Conservation (phyloP, 30 jellyfish, hydroid and myxozoan species). For the Pseudorhiza aurosa region DNA sequence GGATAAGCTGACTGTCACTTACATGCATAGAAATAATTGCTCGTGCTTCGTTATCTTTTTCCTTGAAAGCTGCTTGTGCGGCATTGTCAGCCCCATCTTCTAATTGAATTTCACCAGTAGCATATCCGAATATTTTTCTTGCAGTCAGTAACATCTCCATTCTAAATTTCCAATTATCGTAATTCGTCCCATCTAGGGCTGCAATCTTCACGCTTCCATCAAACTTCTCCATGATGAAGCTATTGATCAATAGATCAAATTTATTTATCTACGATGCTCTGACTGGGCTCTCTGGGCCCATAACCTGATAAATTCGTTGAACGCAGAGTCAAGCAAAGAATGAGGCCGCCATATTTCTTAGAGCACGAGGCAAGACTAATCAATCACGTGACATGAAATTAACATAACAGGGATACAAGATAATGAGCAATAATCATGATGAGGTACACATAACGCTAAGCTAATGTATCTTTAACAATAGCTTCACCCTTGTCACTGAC, state of each 20-base stretch:
- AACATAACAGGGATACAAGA: no score
- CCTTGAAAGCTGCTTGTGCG: conserved; percentile 14
- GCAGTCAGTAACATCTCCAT: conserved; percentile 37
- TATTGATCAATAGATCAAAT: no score
- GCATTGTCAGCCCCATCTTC: conserved; percentile 1
- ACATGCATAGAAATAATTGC: conserved; percentile 35
- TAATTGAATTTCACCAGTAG: conserved; percentile 39
- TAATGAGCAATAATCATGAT: no score
- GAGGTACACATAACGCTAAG: no score
- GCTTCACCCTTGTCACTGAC: conserved; percentile 2
- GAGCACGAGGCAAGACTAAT: no score
- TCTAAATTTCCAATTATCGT: conserved; percentile 26
- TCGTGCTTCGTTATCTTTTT: conserved; percentile 39
- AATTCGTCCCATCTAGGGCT: conserved; percentile 31
- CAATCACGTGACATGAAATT: no score
- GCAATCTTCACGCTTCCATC: conserved; percentile 50
- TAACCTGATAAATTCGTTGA: no score
- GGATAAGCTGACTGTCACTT: conserved; percentile 45
- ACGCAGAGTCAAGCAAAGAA: no score
- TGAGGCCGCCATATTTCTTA: no score
- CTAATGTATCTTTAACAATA: no score
- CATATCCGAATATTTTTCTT: conserved; percentile 40
- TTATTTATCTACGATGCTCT: no score
- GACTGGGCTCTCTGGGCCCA: no score
- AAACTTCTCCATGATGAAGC: conserved; percentile 25